Evolutionary conservation across 2,797 vertebrate genomes (phyloP).

Genomic region (Danionella dracula): DNA sequence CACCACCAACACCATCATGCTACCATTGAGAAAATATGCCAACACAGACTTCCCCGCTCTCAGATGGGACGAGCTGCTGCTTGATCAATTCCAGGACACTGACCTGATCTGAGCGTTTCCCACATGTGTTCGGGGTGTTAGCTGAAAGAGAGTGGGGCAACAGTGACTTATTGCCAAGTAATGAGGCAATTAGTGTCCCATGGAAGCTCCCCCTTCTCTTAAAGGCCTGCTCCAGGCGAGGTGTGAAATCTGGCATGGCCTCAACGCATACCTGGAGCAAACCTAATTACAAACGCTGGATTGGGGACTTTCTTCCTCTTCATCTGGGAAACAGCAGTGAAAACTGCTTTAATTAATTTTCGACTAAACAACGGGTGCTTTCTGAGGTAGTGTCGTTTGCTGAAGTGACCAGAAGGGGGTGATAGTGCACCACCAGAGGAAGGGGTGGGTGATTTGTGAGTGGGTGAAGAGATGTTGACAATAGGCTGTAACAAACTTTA

Average conservation of each 20-base stretch:
- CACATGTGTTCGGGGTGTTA: conserved; percentile 69
- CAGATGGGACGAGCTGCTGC: neutral
- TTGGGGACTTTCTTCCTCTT: conserved; percentile 76
- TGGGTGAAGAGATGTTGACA: neutral
- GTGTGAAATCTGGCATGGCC: conserved; percentile 68
- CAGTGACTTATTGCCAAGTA: conserved; percentile 73
- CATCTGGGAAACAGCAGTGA: conserved; percentile 79
- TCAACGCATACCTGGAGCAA: conserved; percentile 64
- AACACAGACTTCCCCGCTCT: neutral
- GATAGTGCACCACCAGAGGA: conserved; percentile 47
- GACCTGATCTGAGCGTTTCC: conserved; percentile 53
- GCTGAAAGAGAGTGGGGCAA: conserved; percentile 51
- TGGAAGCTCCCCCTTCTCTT: conserved; percentile 44
- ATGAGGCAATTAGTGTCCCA: conserved; percentile 72
- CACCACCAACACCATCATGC: conserved; percentile 1
- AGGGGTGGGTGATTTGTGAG: neutral
- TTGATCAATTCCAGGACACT: conserved; percentile 21
- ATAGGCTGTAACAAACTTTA: conserved; percentile 29
- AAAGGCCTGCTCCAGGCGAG: conserved; percentile 55
- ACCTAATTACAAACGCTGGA: conserved; percentile 76
- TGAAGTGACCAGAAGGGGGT: conserved; percentile 59
- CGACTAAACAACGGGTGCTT: conserved; percentile 66
- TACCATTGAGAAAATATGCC: conserved; percentile 15
- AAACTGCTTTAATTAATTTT: conserved; percentile 72
- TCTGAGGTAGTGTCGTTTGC: conserved; percentile 44